These are phyloP conservation scores for Limnephilus marmoratus DNA, from an alignment of 2,888 invertebrate species.

Conservation along the genomic window DNA sequence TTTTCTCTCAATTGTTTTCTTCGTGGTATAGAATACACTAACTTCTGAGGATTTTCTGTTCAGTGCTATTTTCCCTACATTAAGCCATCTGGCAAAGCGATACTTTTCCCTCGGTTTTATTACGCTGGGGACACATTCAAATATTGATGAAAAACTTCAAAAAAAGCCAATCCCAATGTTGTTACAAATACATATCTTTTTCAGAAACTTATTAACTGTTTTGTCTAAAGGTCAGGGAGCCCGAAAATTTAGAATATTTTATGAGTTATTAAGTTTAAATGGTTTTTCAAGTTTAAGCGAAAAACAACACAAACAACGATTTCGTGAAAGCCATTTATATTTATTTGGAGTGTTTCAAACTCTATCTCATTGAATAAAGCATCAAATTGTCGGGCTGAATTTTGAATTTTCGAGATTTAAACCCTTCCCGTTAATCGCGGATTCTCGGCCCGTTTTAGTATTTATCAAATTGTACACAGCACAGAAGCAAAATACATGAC, in stretches of 20 bases:
- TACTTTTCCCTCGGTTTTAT: background rate
- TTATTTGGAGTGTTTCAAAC: too few relatives aligned
- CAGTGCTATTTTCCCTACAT: background rate
- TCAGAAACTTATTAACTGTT: background rate
- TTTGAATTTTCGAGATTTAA: too few relatives aligned
- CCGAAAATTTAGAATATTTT: background rate
- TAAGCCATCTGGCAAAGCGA: background rate
- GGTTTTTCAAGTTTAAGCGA: too few relatives aligned
- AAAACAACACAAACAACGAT: too few relatives aligned
- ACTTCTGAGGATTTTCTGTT: background rate
- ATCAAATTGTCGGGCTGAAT: too few relatives aligned
- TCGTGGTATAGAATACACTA: background rate
- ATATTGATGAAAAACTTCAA: background rate
- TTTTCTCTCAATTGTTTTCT: background rate
- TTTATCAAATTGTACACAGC: too few relatives aligned
- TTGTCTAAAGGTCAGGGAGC: background rate
- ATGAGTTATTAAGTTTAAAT: background rate
- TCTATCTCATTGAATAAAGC: too few relatives aligned
- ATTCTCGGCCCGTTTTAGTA: too few relatives aligned
- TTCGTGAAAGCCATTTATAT: too few relatives aligned
- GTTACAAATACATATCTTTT: background rate
- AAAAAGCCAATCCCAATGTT: background rate
- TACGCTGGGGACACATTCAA: background rate
- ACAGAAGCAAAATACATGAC: too few relatives aligned
- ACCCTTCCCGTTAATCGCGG: too few relatives aligned